phyloP scores from a whole-genome alignment of 2,888 invertebrate genomes.

The Drosophila kuntzei region DNA sequence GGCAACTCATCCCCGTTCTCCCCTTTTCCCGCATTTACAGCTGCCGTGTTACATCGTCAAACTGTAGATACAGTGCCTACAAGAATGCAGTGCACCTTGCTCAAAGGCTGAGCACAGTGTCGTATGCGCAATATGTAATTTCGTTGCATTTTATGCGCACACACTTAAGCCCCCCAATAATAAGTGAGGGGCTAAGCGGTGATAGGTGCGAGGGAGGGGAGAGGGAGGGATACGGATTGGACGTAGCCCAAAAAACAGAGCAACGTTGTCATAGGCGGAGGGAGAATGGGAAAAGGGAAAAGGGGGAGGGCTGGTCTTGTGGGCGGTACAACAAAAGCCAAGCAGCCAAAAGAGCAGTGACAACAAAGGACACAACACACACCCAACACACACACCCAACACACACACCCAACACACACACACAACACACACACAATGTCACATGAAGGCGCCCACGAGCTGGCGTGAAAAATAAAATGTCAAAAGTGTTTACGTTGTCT shows the following conservation, averaged over 20 bases:
- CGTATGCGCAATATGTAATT: conserved; percentile 67
- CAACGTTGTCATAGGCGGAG: conserved; percentile 16
- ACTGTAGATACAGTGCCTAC: conserved; percentile 21
- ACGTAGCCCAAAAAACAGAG: conserved; percentile 35
- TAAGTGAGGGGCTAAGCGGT: conserved; percentile 31
- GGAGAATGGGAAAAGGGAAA: neutral
- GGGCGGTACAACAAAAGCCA: conserved; percentile 57
- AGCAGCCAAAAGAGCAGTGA: conserved; percentile 57
- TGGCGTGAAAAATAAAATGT: conserved; percentile 79
- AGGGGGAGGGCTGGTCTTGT: neutral
- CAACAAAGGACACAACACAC: conserved; percentile 51
- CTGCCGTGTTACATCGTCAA: neutral
- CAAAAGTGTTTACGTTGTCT: conserved; percentile 77
- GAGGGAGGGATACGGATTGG: neutral
- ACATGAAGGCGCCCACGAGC: conserved; percentile 51
- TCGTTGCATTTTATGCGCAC: conserved; percentile 56
- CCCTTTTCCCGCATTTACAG: neutral
- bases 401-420: conserved; percentile 22
- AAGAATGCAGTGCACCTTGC: conserved; percentile 32
- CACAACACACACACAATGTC: conserved; percentile 8
- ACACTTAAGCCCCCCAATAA: conserved; percentile 55
- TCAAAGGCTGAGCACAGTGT: conserved; percentile 45
- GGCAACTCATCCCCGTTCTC: neutral
- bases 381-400: conserved; percentile 14
- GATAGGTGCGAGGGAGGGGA: neutral